Percentiles rank a stretch among this genome's conserved stretches.
phyloP scores from a whole-genome alignment of 2,797 vertebrate genomes.

The Bradypodion ventrale region DNA sequence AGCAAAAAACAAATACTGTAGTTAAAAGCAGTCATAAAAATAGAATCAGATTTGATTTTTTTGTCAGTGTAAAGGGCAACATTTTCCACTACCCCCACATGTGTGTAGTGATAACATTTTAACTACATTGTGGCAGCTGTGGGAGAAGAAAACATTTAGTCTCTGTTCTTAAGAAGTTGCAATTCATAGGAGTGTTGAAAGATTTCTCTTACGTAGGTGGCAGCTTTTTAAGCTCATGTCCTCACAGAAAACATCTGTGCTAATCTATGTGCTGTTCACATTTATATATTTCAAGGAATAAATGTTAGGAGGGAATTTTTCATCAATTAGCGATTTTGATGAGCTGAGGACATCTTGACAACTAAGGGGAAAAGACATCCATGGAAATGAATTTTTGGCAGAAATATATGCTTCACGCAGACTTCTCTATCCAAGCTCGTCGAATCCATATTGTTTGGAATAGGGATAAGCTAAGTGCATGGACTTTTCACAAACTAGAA shows the following conservation, averaged over 20 bases:
- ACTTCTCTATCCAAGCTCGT: neutral
- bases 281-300: conserved; percentile 9
- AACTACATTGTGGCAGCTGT: neutral
- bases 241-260: conserved; percentile 22
- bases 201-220: conserved; percentile 6
- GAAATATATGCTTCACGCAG: neutral
- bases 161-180: conserved; percentile 36
- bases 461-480: neutral
- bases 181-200: conserved; percentile 1
- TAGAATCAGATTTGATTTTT: neutral
- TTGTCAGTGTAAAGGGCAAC: neutral
- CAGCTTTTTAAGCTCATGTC: conserved; percentile 11
- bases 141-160: neutral
- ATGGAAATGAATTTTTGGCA: neutral
- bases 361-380: neutral
- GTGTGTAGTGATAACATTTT: neutral
- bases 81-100: neutral
- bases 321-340: conserved; percentile 15
- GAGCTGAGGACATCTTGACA: conserved; percentile 5
- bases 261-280: neutral
- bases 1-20: neutral
- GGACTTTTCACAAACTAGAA: no score
- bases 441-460: neutral
- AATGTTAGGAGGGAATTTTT: neutral
- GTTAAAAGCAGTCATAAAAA: neutral